These are phyloP conservation scores for Platysteira castanea DNA, from an alignment of 2,113 vertebrate species.

Conservation along the genomic window DNA sequence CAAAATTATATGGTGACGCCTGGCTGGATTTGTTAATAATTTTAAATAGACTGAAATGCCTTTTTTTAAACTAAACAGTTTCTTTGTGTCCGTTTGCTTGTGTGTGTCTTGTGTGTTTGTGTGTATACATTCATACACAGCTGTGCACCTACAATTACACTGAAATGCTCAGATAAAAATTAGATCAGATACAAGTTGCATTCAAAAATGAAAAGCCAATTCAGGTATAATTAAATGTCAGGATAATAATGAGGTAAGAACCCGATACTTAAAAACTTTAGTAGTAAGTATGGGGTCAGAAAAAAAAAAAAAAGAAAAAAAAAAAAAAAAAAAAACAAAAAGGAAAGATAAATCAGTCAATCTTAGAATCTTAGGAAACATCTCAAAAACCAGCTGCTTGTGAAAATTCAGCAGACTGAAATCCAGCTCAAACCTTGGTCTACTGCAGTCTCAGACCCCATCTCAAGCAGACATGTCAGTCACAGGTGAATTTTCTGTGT, in stretches of 20 bases:
- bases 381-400: not conserved
- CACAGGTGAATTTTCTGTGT: not conserved
- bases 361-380: not conserved
- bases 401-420: not conserved
- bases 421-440: not conserved
- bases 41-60: not conserved
- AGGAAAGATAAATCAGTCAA: not conserved
- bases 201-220: not conserved
- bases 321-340: no score
- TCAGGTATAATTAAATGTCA: not conserved
- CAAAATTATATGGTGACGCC: not conserved
- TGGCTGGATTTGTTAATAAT: not conserved
- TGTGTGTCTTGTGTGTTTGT: not conserved
- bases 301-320: no score
- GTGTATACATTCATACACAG: not conserved
- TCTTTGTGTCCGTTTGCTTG: not conserved
- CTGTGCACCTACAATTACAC: not conserved
- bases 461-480: not conserved
- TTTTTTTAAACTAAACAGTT: not conserved
- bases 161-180: not conserved
- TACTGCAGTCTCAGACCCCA: not conserved
- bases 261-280: not conserved
- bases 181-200: not conserved
- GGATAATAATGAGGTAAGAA: not conserved
- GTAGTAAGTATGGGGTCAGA: accelerated